Conservation (phyloP, 92 coral and sea anemone species). For the Paragorgia papillata region DNA sequence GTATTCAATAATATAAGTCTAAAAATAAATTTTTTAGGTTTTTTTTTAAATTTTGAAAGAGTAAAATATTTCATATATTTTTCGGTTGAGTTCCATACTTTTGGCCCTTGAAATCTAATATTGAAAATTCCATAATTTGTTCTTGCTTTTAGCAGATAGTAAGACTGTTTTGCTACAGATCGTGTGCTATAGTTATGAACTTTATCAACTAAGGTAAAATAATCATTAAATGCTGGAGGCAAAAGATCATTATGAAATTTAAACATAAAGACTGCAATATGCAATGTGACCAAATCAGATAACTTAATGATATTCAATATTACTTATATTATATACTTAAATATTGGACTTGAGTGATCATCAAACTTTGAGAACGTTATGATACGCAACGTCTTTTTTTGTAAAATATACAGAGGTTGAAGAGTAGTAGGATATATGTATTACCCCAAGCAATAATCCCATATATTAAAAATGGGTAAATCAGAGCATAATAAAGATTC, state of each 20-base stretch:
- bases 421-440: conserved; percentile 47
- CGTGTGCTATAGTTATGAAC: conserved; percentile 35
- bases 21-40: no score
- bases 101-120: conserved; percentile 12
- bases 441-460: conserved; percentile 64
- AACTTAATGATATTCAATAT: background rate
- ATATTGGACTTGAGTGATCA: conserved; percentile 57
- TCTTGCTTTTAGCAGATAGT: conserved; percentile 27
- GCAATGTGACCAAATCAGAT: background rate
- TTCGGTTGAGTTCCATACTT: conserved; percentile 32
- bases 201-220: conserved; percentile 26
- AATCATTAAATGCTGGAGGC: conserved; percentile 22
- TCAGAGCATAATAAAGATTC: conserved; percentile 55
- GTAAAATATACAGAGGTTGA: conserved; percentile 35
- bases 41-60: no score
- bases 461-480: conserved; percentile 59
- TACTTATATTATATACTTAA: no score
- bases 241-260: conserved; percentile 10
- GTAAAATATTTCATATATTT: no score
- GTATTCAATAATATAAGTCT: no score
- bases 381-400: conserved; percentile 47
- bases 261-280: conserved; percentile 19
- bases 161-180: conserved; percentile 27
- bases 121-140: conserved; percentile 27
- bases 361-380: conserved; percentile 54